A percentile compares a stretch with the other conserved stretches of the same genome.
Evolutionary conservation across 2,797 vertebrate species (phyloP).

Genomic region (Macrochelys suwanniensis): DNA sequence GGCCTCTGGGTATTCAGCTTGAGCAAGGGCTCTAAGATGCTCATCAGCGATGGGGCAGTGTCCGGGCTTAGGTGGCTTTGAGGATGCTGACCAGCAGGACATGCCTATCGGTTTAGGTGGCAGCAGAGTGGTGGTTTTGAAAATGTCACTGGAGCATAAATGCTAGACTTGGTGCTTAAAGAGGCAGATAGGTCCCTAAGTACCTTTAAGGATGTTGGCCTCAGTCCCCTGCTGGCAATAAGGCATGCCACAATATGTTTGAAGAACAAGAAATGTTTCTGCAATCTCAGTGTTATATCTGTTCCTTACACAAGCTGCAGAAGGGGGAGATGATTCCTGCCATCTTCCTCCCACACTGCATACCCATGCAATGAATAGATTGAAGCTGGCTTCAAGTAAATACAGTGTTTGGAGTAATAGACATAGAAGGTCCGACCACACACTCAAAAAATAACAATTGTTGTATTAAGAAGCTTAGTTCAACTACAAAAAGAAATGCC

Average conservation of each 20-base stretch:
- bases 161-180: not conserved
- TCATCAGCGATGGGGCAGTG: not conserved
- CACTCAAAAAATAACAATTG: not conserved
- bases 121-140: not conserved
- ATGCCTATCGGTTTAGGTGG: not conserved
- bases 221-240: not conserved
- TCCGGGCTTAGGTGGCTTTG: not conserved
- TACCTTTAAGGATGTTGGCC: not conserved
- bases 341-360: not conserved
- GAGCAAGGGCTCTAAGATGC: not conserved
- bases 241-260: not conserved
- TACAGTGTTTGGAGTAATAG: not conserved
- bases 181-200: not conserved
- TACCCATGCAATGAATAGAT: not conserved
- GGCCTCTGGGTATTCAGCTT: not conserved
- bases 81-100: not conserved
- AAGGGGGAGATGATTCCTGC: not conserved
- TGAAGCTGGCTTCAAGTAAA: not conserved
- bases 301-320: accelerated
- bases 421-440: not conserved
- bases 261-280: not conserved
- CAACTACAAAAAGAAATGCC: not conserved
- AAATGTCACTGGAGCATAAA: not conserved
- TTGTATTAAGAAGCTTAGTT: not conserved
- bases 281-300: not conserved